A percentile compares a stretch with the other conserved stretches of the same genome.
These are phyloP conservation scores for Artibeus lituratus DNA, from an alignment of 2,797 vertebrate species.

Conservation along the genomic window DNA sequence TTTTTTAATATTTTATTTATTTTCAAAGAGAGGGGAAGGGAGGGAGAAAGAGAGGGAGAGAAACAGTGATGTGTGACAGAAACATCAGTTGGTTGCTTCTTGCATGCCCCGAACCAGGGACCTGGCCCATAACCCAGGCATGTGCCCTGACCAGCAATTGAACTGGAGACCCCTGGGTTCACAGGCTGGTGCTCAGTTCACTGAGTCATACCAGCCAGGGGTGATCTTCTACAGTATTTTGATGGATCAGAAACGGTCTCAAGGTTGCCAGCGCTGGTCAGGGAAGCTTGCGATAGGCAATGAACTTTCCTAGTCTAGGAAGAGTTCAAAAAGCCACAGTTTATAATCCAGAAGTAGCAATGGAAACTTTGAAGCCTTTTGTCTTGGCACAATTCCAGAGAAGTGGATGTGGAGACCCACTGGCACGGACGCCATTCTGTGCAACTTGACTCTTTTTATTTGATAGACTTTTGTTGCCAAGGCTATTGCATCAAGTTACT, in stretches of 20 bases:
- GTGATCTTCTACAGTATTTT: not conserved
- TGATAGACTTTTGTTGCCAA: slow-evolving; percentile 55
- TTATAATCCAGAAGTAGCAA: slow-evolving; percentile 32
- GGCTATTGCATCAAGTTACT: slow-evolving; percentile 41
- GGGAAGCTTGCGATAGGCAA: not conserved
- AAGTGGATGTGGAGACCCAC: slow-evolving; percentile 33
- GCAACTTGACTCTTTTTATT: slow-evolving; percentile 51
- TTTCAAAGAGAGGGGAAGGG: no score
- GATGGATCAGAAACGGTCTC: not conserved
- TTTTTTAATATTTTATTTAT: no score
- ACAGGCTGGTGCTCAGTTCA: no score
- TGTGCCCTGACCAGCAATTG: no score
- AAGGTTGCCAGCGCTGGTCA: not conserved
- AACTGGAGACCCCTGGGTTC: no score
- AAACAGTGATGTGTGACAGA: no score
- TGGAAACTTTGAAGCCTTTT: slow-evolving; percentile 36
- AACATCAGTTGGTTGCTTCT: no score
- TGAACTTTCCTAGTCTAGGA: not conserved
- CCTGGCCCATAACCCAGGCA: no score
- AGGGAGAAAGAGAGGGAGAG: no score
- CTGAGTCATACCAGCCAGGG: no score
- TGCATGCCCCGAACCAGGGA: no score
- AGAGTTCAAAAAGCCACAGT: not conserved
- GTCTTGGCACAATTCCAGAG: slow-evolving; percentile 47
- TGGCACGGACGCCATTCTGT: not conserved